Evolutionary conservation across 2,888 invertebrate genomes (phyloP).

Genomic region (Tiphia femorata): DNA sequence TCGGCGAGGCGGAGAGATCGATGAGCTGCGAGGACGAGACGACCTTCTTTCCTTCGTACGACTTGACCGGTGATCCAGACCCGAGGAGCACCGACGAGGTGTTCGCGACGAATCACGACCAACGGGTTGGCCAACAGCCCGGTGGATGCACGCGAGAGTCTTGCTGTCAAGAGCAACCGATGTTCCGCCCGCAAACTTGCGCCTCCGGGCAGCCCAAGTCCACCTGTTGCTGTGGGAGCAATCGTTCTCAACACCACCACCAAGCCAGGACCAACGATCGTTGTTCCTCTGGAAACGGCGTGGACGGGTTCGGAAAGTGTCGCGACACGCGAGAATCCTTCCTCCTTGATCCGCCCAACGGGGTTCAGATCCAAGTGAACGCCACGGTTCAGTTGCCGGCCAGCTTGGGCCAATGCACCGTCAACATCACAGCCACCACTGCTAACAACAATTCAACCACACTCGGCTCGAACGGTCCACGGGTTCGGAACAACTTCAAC

Average conservation of each 20-base stretch:
- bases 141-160: neutral
- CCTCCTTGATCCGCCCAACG: slow-evolving; percentile 19
- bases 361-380: slow-evolving; percentile 59
- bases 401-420: slow-evolving; percentile 54
- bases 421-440: slow-evolving; percentile 62
- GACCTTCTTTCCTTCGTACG: too few relatives aligned
- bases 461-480: neutral
- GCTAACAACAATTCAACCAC: slow-evolving; percentile 7
- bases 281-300: neutral
- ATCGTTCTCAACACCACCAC: slow-evolving; percentile 20
- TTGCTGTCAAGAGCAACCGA: neutral
- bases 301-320: neutral
- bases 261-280: neutral
- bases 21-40: neutral
- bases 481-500: slow-evolving; percentile 52
- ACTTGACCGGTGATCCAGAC: slow-evolving; percentile 9
- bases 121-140: neutral
- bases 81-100: too few relatives aligned
- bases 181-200: neutral
- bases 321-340: slow-evolving; percentile 20
- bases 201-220: neutral
- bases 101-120: neutral
- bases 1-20: neutral
- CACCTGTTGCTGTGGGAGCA: slow-evolving; percentile 28
- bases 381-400: slow-evolving; percentile 62